Evolutionary conservation across 2,888 invertebrate genomes (phyloP).

Genomic region (Tubulanus polymorphus): DNA sequence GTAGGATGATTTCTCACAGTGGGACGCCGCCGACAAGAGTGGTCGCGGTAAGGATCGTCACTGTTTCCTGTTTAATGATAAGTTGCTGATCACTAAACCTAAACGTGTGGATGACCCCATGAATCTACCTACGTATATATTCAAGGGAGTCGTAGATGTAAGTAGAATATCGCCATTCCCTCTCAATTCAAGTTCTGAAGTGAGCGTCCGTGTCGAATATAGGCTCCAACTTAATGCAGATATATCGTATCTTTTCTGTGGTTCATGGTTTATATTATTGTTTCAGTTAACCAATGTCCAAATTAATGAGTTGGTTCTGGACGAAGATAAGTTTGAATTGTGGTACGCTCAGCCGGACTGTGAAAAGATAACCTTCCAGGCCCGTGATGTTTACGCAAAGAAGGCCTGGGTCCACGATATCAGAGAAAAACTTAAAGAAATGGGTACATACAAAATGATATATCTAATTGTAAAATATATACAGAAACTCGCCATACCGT

Average conservation of each 20-base stretch:
- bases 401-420: conserved; percentile 54
- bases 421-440: conserved; percentile 40
- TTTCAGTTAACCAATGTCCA: conserved; percentile 49
- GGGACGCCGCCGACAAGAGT: conserved; percentile 41
- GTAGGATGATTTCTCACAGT: conserved; percentile 50
- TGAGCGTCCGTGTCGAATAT: too few relatives aligned
- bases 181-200: too few relatives aligned
- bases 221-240: too few relatives aligned
- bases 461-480: too few relatives aligned
- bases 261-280: too few relatives aligned
- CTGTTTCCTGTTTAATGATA: conserved; percentile 50
- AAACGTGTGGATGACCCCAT: conserved; percentile 29
- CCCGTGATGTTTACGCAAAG: conserved; percentile 35
- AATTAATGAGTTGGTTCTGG: conserved; percentile 38
- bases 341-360: conserved; percentile 26
- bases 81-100: conserved; percentile 41
- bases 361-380: conserved; percentile 32
- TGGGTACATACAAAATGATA: conserved; percentile 33
- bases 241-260: too few relatives aligned
- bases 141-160: conserved; percentile 46
- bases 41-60: conserved; percentile 43
- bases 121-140: conserved; percentile 39
- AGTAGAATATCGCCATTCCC: too few relatives aligned
- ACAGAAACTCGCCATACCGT: too few relatives aligned
- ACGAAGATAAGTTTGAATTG: conserved; percentile 43